Conservation (phyloP, 2,888 invertebrate genomes). For the Drosophila mayaguana region DNA sequence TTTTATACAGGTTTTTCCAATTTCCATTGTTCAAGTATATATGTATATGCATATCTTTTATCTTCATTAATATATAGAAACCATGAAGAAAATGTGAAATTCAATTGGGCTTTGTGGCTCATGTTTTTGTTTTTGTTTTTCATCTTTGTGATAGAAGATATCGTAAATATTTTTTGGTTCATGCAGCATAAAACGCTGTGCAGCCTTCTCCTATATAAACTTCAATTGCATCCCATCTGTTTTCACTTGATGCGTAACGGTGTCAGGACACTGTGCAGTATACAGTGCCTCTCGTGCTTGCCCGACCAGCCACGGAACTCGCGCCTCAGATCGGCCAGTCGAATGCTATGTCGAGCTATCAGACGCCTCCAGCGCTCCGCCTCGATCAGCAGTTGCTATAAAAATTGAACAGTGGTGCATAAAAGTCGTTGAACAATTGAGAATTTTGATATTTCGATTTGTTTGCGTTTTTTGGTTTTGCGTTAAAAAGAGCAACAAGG, state of each 20-base stretch:
- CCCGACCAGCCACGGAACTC: constrained; percentile 85
- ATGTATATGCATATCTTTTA: constrained; percentile 36
- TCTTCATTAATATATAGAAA: constrained; percentile 39
- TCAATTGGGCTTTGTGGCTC: constrained; percentile 61
- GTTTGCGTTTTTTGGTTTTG: constrained; percentile 65
- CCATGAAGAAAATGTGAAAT: constrained; percentile 35
- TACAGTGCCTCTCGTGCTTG: constrained; percentile 84
- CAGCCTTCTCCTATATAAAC: constrained; percentile 50
- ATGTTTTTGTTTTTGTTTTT: constrained; percentile 18
- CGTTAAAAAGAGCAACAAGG: constrained; percentile 66
- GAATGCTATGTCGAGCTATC: constrained; percentile 81
- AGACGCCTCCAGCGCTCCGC: constrained; percentile 84
- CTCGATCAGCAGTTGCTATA: constrained; percentile 82
- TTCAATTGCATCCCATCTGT: constrained; percentile 39
- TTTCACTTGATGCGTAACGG: constrained; percentile 79
- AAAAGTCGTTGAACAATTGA: constrained; percentile 57
- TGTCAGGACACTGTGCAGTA: constrained; percentile 83
- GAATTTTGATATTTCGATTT: constrained; percentile 30
- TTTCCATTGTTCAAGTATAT: constrained; percentile 38
- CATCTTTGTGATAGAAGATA: constrained; percentile 47
- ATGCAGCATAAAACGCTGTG: constrained; percentile 76
- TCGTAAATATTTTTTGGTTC: constrained; percentile 64
- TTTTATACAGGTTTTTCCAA: constrained; percentile 60
- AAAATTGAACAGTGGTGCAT: constrained; percentile 69
- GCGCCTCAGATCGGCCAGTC: constrained; percentile 72